A percentile compares a stretch with the other conserved stretches of the same genome.
phyloP scores from a whole-genome alignment of 2,797 vertebrate genomes.

The Schizothorax lantsangensis region DNA sequence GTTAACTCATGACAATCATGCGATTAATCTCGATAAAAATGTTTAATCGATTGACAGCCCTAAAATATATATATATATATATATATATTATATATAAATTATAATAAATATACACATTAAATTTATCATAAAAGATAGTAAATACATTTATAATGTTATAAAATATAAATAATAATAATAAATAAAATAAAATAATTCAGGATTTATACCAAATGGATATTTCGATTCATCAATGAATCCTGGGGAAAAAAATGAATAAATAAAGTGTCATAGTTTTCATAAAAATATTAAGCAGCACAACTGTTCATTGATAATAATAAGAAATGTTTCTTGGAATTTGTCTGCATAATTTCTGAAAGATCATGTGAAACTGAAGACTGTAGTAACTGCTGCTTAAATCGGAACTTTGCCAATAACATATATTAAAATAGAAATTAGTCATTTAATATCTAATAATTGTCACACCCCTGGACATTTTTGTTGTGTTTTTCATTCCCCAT shows the following conservation, averaged over 20 bases:
- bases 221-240: not conserved
- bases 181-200: not conserved
- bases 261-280: no score
- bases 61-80: no score
- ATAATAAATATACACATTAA: not conserved
- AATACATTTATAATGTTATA: not conserved
- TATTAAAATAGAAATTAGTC: not conserved
- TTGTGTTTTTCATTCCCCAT: no score
- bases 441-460: not conserved
- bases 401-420: not conserved
- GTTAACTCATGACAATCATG: no score
- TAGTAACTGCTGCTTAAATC: not conserved
- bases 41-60: no score
- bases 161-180: no score
- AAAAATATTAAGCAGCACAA: not conserved
- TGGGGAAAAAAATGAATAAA: no score
- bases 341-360: not conserved
- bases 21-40: no score
- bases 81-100: no score
- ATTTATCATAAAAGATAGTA: not conserved
- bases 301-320: not conserved
- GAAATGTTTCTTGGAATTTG: not conserved
- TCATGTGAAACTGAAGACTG: not conserved
- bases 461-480: no score
- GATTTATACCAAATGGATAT: not conserved